These are phyloP conservation scores for Drosophila quinaria DNA, from an alignment of 2,888 invertebrate species.

Conservation along the genomic window DNA sequence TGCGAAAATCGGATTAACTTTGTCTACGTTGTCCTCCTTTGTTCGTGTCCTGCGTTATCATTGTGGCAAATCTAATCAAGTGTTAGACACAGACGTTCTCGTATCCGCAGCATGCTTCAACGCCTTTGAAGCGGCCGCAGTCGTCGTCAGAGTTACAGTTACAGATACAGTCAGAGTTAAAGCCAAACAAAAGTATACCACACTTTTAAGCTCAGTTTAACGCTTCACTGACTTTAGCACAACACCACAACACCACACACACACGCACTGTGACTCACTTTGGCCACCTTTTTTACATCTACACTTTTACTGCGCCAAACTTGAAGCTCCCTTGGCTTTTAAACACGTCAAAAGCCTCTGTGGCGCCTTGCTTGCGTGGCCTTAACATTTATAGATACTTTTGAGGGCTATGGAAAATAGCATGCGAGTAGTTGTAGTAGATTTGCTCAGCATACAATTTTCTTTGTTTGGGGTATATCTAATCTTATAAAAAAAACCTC, in stretches of 20 bases:
- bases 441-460: neutral
- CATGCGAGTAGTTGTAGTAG: constrained; percentile 14
- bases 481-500: too few relatives aligned
- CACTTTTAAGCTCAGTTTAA: constrained; percentile 34
- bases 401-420: constrained; percentile 27
- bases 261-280: neutral
- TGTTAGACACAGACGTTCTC: constrained; percentile 24
- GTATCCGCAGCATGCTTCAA: constrained; percentile 13
- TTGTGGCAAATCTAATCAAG: constrained; percentile 52
- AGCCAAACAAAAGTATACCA: constrained; percentile 4
- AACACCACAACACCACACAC: neutral
- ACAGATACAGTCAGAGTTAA: neutral
- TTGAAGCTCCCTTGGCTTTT: constrained; percentile 47
- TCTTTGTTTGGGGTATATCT: neutral
- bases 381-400: constrained; percentile 74
- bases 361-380: constrained; percentile 27
- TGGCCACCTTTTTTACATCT: constrained; percentile 16
- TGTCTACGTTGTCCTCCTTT: constrained; percentile 22
- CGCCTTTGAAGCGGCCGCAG: constrained; percentile 34
- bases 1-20: constrained; percentile 27
- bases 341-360: constrained; percentile 59
- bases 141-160: constrained; percentile 1
- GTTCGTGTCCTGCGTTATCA: constrained; percentile 23
- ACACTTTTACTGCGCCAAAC: constrained; percentile 37
- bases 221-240: constrained; percentile 32